These are phyloP conservation scores for Nasua narica DNA, from an alignment of 2,797 vertebrate genomes.

Conservation along the genomic window DNA sequence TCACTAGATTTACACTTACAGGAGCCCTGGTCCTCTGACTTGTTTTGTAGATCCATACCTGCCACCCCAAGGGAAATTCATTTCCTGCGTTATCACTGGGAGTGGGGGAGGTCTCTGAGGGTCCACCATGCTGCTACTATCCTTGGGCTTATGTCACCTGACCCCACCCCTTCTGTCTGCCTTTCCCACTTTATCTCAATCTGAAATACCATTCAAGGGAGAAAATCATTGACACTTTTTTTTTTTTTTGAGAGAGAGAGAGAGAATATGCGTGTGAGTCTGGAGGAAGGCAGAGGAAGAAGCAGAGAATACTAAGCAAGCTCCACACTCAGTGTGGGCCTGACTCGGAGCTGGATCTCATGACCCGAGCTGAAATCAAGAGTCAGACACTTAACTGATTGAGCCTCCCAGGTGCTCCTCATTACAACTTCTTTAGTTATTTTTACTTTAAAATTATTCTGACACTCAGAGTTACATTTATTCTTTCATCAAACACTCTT, in stretches of 20 bases:
- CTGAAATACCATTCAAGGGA: conserved; percentile 1
- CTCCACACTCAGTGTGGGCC: neutral
- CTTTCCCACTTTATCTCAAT: neutral
- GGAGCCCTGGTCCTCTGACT: neutral
- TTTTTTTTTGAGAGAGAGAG: neutral
- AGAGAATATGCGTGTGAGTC: neutral
- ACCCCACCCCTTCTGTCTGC: neutral
- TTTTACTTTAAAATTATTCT: conserved; percentile 24
- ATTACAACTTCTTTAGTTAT: conserved; percentile 28
- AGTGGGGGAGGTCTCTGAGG: neutral
- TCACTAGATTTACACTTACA: neutral
- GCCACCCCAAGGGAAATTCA: neutral
- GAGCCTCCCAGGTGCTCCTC: neutral
- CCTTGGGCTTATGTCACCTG: neutral
- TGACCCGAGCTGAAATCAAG: neutral
- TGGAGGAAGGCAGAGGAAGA: neutral
- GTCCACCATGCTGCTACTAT: neutral
- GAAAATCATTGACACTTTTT: conserved; percentile 19
- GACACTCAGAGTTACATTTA: neutral
- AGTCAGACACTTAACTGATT: neutral
- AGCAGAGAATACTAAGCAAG: neutral
- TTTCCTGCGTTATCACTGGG: neutral
- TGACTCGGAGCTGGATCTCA: neutral
- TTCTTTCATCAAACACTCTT: conserved; percentile 8
- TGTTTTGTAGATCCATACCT: neutral